Percentiles rank a stretch among this genome's conserved stretches.
phyloP scores from a whole-genome alignment of 2,113 vertebrate genomes.

The Thymallus thymallus region DNA sequence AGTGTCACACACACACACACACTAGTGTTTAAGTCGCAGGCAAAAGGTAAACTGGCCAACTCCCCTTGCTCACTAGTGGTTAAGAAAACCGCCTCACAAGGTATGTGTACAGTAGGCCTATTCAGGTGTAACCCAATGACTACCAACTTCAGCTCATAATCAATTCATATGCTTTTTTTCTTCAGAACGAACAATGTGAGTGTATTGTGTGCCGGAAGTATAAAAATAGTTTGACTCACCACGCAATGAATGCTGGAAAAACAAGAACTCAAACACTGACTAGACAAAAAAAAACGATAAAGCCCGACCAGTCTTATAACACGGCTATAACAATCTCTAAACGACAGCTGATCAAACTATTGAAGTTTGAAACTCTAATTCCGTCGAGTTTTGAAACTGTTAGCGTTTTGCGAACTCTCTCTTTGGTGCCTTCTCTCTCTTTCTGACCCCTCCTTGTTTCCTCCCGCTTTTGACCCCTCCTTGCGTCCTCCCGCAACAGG shows the following conservation, averaged over 20 bases:
- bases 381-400: background rate
- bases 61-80: too few species aligned
- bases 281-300: background rate
- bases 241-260: background rate
- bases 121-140: background rate
- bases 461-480: background rate
- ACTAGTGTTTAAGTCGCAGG: too few species aligned
- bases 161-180: background rate
- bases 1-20: too few species aligned
- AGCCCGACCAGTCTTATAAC: background rate
- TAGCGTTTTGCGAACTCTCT: background rate
- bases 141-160: background rate
- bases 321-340: background rate
- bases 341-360: background rate
- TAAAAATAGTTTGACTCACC: conserved; percentile 5
- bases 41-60: too few species aligned
- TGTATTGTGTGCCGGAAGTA: background rate
- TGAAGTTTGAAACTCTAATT: background rate
- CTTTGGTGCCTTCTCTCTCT: too few species aligned
- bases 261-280: background rate
- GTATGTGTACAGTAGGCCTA: background rate
- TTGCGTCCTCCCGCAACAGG: background rate
- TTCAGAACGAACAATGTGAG: background rate
- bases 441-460: background rate
- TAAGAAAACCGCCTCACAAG: background rate